Conservation (phyloP, 2,797 vertebrate genomes). For the Sparidentex hasta region DNA sequence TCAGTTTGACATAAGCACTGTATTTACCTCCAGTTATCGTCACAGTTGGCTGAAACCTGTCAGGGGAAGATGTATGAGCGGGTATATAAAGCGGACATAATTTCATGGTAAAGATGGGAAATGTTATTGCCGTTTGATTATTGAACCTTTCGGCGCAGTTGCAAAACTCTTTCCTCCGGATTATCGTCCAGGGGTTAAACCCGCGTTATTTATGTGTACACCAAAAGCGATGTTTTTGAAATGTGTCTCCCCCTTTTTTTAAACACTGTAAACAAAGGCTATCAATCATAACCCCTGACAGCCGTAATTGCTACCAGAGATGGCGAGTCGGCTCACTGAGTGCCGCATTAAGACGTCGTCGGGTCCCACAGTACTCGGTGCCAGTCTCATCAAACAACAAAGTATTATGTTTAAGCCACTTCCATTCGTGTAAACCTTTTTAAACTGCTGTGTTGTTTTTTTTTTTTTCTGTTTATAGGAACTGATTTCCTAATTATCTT, state of each 20-base stretch:
- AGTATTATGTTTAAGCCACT: constrained; percentile 53
- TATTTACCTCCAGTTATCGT: constrained; percentile 81
- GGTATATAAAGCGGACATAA: constrained; percentile 83
- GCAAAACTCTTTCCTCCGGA: constrained; percentile 76
- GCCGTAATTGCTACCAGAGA: constrained; percentile 87
- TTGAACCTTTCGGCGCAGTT: constrained; percentile 81
- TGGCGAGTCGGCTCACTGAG: constrained; percentile 46
- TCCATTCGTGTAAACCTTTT: constrained; percentile 48
- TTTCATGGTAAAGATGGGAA: constrained; percentile 89
- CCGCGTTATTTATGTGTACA: constrained; percentile 85
- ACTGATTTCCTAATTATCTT: constrained; percentile 56
- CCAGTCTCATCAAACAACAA: constrained; percentile 61
- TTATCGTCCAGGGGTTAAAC: constrained; percentile 76
- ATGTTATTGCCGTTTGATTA: constrained; percentile 88
- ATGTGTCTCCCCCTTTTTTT: constrained; percentile 84
- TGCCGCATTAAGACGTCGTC: constrained; percentile 50
- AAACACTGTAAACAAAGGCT: constrained; percentile 89
- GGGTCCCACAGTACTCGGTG: constrained; percentile 39
- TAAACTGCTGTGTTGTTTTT: constrained; percentile 16
- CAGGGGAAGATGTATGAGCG: constrained; percentile 87
- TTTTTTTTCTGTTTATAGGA: constrained; percentile 49
- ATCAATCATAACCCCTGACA: constrained; percentile 87
- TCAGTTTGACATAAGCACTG: constrained; percentile 69
- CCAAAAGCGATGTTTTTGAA: constrained; percentile 86
- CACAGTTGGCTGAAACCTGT: constrained; percentile 87